phyloP scores from a whole-genome alignment of 1,140 invertebrate genomes.

The Calephelis nemesis region DNA sequence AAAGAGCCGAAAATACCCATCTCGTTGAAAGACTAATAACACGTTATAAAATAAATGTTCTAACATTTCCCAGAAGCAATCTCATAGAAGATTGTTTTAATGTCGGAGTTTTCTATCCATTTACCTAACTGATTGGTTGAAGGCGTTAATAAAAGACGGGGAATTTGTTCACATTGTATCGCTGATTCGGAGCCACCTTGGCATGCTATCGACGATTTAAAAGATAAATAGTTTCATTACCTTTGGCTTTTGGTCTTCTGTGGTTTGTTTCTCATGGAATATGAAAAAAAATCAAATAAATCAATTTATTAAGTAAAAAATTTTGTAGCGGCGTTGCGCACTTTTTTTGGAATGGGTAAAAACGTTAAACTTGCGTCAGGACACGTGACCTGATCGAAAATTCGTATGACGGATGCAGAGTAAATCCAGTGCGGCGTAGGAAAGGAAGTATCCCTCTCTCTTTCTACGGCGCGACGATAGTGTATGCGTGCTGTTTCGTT shows the following conservation, averaged over 20 bases:
- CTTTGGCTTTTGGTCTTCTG: conserved; percentile 50
- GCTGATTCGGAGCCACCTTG: conserved; percentile 18
- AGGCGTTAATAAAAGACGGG: conserved; percentile 38
- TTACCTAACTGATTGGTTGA: conserved; percentile 20
- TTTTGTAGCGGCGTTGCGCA: too few species aligned
- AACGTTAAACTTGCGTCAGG: too few species aligned
- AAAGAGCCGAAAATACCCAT: background rate
- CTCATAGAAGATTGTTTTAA: conserved; percentile 1
- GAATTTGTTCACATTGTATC: conserved; percentile 15
- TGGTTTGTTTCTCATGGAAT: conserved; percentile 37
- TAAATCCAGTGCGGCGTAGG: too few species aligned
- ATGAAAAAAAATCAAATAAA: conserved; percentile 22
- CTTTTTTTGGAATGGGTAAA: too few species aligned
- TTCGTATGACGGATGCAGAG: too few species aligned
- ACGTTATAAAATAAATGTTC: background rate
- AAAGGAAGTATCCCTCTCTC: too few species aligned
- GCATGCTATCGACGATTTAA: conserved; percentile 49
- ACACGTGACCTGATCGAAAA: too few species aligned
- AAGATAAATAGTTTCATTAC: conserved; percentile 73
- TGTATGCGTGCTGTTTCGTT: too few species aligned
- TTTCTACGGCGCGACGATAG: too few species aligned
- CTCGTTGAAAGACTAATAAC: conserved; percentile 6
- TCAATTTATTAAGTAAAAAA: background rate
- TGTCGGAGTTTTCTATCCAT: conserved; percentile 13
- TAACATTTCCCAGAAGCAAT: conserved; percentile 11